A percentile compares a stretch with the other conserved stretches of the same genome.
These are phyloP conservation scores for Hirtodrosophila trivittata DNA, from an alignment of 2,888 invertebrate genomes.

Conservation along the genomic window DNA sequence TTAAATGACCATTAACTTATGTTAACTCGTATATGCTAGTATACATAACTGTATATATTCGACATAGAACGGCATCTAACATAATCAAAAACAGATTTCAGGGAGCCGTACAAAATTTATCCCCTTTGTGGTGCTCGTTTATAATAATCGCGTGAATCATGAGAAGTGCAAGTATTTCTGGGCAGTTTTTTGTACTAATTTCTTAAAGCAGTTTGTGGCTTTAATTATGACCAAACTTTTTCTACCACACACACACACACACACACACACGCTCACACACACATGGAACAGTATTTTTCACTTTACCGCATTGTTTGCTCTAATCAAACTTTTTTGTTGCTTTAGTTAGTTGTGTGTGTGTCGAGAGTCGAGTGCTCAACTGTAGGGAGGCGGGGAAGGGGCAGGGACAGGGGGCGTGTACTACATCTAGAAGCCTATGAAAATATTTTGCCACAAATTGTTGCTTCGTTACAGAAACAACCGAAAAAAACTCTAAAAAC, in stretches of 20 bases:
- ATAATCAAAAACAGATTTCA: too few species aligned
- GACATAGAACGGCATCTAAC: too few species aligned
- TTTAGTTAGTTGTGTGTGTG: conserved; percentile 7
- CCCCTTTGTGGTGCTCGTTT: too few species aligned
- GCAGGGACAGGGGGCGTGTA: too few species aligned
- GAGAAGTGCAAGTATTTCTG: too few species aligned
- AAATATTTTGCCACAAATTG: conserved; percentile 47
- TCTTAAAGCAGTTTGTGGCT: conserved; percentile 33
- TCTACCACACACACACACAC: not conserved
- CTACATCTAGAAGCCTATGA: conserved; percentile 48
- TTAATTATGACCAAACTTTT: not conserved
- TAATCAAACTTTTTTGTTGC: conserved; percentile 59
- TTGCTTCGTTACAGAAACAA: conserved; percentile 21
- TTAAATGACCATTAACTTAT: too few species aligned
- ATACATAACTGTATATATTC: too few species aligned
- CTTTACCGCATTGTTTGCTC: conserved; percentile 61
- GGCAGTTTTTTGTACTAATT: too few species aligned
- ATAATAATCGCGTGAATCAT: too few species aligned
- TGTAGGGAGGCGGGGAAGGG: too few species aligned
- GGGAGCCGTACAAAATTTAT: too few species aligned
- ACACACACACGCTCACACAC: conserved; percentile 2
- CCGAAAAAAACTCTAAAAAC: conserved; percentile 8
- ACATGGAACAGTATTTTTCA: conserved; percentile 67
- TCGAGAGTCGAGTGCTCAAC: not conserved
- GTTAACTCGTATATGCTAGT: too few species aligned